phyloP scores from a whole-genome alignment of 2,113 vertebrate genomes.

The Protobothrops mucrosquamatus region DNA sequence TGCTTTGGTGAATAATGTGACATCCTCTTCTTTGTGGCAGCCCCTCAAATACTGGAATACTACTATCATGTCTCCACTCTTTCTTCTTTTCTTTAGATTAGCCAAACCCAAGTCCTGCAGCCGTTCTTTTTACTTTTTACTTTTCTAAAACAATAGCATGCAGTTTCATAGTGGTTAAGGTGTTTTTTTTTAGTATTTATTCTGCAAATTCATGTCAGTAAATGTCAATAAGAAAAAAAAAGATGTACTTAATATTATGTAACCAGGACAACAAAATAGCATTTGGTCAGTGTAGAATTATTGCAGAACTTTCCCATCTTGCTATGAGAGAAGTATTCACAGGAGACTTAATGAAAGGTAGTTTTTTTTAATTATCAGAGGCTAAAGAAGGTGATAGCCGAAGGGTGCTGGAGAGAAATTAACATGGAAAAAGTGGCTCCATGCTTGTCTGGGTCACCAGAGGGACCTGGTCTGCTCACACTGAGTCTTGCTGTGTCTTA shows the following conservation, averaged over 20 bases:
- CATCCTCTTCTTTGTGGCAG: no score
- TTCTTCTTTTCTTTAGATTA: no score
- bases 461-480: constrained; percentile 72
- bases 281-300: constrained; percentile 29
- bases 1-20: no score
- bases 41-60: no score
- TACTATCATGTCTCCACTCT: no score
- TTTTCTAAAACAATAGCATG: neutral
- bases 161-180: neutral
- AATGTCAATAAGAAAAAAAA: constrained; percentile 21
- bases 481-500: constrained; percentile 74
- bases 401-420: constrained; percentile 68
- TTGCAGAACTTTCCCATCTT: constrained; percentile 30
- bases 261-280: neutral
- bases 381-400: constrained; percentile 74
- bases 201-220: neutral
- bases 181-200: constrained; percentile 4
- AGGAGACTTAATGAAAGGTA: constrained; percentile 71
- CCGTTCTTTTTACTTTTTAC: neutral
- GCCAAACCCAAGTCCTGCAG: no score
- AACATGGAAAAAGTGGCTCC: constrained; percentile 75
- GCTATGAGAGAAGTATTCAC: constrained; percentile 67
- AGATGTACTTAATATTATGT: constrained; percentile 5
- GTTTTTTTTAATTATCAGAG: constrained; percentile 81
- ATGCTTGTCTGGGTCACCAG: constrained; percentile 61